Percentiles rank a stretch among this genome's conserved stretches.
These are phyloP conservation scores for Pterophyllum scalare DNA, from an alignment of 2,113 vertebrate species.

Conservation along the genomic window DNA sequence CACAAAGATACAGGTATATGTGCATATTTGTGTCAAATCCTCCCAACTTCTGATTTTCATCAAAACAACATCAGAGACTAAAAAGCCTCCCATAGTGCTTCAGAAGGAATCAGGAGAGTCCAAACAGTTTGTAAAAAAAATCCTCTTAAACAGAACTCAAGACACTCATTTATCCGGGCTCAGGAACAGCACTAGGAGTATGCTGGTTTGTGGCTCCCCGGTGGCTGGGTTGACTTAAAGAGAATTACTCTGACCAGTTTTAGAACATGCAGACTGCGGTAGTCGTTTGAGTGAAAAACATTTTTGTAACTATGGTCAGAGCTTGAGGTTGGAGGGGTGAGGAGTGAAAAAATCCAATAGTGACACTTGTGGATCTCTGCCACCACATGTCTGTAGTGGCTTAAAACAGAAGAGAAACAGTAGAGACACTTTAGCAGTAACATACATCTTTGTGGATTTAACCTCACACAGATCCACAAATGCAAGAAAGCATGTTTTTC, in stretches of 20 bases:
- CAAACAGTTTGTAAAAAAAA: not conserved
- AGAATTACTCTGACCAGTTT: not conserved
- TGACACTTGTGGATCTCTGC: not conserved
- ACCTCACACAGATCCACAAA: not conserved
- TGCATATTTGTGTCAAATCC: conserved; percentile 22
- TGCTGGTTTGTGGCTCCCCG: too few relatives aligned
- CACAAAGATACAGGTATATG: not conserved
- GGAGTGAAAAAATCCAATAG: conserved; percentile 18
- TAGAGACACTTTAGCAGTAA: not conserved
- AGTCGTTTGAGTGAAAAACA: not conserved
- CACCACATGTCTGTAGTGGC: not conserved
- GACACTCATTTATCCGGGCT: not conserved
- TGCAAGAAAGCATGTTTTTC: not conserved
- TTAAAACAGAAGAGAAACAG: not conserved
- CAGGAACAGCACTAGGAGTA: too few relatives aligned
- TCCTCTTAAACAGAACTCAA: not conserved
- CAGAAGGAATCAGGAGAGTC: not conserved
- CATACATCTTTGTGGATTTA: not conserved
- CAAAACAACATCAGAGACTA: conserved; percentile 42
- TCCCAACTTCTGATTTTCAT: conserved; percentile 13
- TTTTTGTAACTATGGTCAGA: conserved; percentile 36
- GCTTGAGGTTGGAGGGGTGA: conserved; percentile 36
- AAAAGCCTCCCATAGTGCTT: conserved; percentile 11
- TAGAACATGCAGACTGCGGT: not conserved
- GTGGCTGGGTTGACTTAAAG: not conserved